Conservation (phyloP, 1,140 invertebrate genomes). For the Platorchestia sp. region DNA sequence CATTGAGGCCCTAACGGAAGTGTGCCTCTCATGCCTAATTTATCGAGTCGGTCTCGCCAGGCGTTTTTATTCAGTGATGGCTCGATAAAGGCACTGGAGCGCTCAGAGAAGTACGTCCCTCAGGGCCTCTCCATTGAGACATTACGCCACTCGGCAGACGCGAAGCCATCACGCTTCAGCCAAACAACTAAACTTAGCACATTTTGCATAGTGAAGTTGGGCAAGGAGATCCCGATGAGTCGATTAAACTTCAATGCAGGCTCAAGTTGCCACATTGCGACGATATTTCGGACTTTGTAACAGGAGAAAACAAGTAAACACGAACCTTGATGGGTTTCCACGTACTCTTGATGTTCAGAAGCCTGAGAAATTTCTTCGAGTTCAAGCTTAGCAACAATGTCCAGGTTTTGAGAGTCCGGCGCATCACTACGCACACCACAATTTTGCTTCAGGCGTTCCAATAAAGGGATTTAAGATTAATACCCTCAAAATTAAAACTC, state of each 20-base stretch:
- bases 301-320: conserved; percentile 41
- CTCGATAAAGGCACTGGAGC: background rate
- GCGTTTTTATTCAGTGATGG: background rate
- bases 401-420: background rate
- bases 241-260: conserved; percentile 46
- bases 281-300: conserved; percentile 36
- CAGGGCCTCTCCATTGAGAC: background rate
- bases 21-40: background rate
- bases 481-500: too few relatives aligned
- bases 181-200: conserved; percentile 40
- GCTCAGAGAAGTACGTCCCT: background rate
- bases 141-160: background rate
- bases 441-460: too few relatives aligned
- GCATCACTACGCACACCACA: background rate
- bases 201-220: conserved; percentile 40
- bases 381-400: background rate
- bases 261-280: conserved; percentile 36
- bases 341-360: background rate
- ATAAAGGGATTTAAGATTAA: background rate
- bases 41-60: background rate
- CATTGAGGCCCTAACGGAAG: background rate
- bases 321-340: background rate
- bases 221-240: conserved; percentile 34
- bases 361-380: background rate
- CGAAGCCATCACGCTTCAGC: conserved; percentile 25